These are phyloP conservation scores for Chionis minor DNA, from an alignment of 2,113 vertebrate species.

Conservation along the genomic window DNA sequence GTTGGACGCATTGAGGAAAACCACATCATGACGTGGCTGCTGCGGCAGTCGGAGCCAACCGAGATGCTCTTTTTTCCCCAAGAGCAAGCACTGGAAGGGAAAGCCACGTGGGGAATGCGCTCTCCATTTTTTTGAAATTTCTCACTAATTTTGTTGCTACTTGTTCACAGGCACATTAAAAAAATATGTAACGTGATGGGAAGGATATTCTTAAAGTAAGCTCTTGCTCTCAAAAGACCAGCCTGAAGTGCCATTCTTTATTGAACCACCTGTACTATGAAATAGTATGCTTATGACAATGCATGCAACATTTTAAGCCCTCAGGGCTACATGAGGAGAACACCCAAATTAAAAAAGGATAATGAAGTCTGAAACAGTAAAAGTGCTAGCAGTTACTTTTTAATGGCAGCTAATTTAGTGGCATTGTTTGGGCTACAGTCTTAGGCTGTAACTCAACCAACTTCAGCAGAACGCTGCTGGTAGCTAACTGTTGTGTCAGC, in stretches of 20 bases:
- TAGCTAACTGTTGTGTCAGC: neutral
- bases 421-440: neutral
- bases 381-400: neutral
- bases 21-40: fast-evolving
- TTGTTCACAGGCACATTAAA: neutral
- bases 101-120: fast-evolving
- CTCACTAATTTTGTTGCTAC: neutral
- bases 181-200: neutral
- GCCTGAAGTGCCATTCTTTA: neutral
- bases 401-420: conserved; percentile 4
- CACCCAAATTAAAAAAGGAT: neutral
- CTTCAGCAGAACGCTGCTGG: neutral
- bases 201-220: neutral
- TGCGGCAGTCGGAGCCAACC: fast-evolving
- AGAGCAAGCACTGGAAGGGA: neutral
- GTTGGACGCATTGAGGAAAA: neutral
- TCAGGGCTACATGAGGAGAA: neutral
- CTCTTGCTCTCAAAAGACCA: neutral
- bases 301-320: neutral
- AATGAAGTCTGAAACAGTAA: neutral
- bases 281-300: neutral
- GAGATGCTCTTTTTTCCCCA: neutral
- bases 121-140: neutral
- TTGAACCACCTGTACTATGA: neutral
- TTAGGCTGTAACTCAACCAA: neutral